These are phyloP conservation scores for Aphrocallistes beatrix DNA, from an alignment of 37 sponge, comb jelly and placozoan genomes.

Conservation along the genomic window DNA sequence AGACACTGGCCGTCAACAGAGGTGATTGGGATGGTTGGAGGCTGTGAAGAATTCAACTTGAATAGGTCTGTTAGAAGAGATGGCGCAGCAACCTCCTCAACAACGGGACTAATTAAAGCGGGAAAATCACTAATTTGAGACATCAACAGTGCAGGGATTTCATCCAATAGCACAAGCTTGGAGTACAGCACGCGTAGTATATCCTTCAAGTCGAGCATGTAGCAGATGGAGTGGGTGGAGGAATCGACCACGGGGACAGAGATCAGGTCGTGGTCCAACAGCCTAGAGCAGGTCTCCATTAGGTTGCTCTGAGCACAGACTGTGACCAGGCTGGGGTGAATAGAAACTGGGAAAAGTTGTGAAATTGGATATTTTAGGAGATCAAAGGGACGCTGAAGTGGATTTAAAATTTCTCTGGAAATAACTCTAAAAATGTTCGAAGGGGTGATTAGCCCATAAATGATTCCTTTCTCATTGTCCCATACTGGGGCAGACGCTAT, in stretches of 20 bases:
- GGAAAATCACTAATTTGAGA: no score
- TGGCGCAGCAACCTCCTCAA: no score
- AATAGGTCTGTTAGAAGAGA: no score
- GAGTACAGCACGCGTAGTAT: background rate
- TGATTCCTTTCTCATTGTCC: background rate
- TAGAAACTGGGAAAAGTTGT: background rate
- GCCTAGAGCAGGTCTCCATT: background rate
- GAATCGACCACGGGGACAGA: background rate
- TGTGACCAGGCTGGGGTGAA: background rate
- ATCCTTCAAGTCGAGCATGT: background rate
- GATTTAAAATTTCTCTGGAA: background rate
- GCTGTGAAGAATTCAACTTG: no score
- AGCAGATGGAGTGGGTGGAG: background rate
- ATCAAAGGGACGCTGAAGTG: background rate
- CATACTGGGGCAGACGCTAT: background rate
- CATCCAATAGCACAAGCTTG: background rate
- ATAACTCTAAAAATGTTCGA: background rate
- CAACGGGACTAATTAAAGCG: no score
- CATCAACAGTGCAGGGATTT: background rate
- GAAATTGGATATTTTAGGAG: background rate
- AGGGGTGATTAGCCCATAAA: background rate
- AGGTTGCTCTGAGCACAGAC: background rate
- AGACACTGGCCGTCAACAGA: no score
- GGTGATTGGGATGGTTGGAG: no score
- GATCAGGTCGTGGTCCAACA: background rate